These are phyloP conservation scores for Drosophila mercatorum DNA, from an alignment of 2,888 invertebrate genomes.

Conservation along the genomic window DNA sequence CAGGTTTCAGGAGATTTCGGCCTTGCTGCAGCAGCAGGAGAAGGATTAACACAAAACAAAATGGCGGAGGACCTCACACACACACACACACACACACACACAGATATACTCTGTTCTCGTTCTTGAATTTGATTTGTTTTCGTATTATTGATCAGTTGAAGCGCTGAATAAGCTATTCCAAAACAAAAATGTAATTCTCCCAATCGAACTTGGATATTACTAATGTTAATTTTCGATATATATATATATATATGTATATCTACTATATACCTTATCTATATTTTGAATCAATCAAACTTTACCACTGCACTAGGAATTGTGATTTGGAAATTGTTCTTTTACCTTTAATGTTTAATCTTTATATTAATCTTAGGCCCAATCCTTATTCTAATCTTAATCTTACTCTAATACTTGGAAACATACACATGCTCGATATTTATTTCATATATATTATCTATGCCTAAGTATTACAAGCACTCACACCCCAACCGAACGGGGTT, in stretches of 20 bases:
- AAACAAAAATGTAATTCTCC: slow-evolving; percentile 15
- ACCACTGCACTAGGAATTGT: slow-evolving; percentile 28
- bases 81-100: neutral
- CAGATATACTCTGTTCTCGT: slow-evolving; percentile 7
- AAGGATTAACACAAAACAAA: slow-evolving; percentile 77
- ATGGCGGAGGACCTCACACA: neutral
- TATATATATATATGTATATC: neutral
- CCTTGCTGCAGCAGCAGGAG: slow-evolving; percentile 85
- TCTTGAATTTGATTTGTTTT: slow-evolving; percentile 26
- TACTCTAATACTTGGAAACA: slow-evolving; percentile 8
- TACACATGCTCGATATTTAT: slow-evolving; percentile 48
- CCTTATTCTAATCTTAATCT: no score
- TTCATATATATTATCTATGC: slow-evolving; percentile 26
- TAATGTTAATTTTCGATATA: slow-evolving; percentile 18
- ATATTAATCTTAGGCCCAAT: neutral
- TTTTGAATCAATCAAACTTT: slow-evolving; percentile 13
- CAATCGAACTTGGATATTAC: slow-evolving; percentile 37
- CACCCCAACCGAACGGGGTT: neutral
- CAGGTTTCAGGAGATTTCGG: slow-evolving; percentile 96
- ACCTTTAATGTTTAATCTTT: neutral
- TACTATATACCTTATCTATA: neutral
- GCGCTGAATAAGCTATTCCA: slow-evolving; percentile 30
- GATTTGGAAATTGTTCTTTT: slow-evolving; percentile 39
- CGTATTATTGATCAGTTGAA: slow-evolving; percentile 36
- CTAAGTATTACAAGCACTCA: slow-evolving; percentile 49